Evolutionary conservation across 2,888 invertebrate species (phyloP), one percentile per base, ranked within the genome.

Genomic region (Aproaerema taeniolella): DNA sequence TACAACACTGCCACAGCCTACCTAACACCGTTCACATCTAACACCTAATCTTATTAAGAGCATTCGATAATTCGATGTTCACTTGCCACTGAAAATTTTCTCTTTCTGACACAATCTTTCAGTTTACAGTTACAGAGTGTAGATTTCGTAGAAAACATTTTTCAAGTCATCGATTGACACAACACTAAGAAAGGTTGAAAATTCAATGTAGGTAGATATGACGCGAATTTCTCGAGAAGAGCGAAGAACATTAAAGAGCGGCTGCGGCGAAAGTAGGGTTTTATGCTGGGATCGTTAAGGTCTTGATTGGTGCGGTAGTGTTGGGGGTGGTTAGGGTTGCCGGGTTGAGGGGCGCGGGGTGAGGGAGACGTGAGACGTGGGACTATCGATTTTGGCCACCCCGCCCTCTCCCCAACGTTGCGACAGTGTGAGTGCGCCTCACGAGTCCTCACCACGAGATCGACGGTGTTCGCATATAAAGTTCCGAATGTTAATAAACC

Each of bases 351-450:
- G 57, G 58, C 47, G 59, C 41, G 32, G 32, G 14, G 77, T 64
- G 81, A 73, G 75, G 75, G 59, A 67, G 60, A 71, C 58, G 59
- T 68, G 80, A 79, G 79, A 74, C 79, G 82, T 71, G 73, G 75
- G 66, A 80, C 70, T 86, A 86, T 86, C 86, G 86, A 86, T 86
- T 85, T 86, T 83, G 67, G 75, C 64, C 73, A 71, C 77, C 73
- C 80, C 81, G 72, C 81, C 72, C 82, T 77, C 78, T 61, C 78
- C 79, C 81, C 78, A 68, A 51, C 65, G 64, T 58, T 77, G 82
- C 79, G 82, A 70, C 80, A 67, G 83, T 83, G 80, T 83, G 83
- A 73, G 85, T 83, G 80, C 74, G 74, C 68, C 56, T 60, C 67
- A 61, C 69, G 66, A 71, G 70, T 75, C 62, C 67, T 72, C 61